Evolutionary conservation across 2,888 invertebrate species (phyloP), one percentile per base, ranked within the genome.

Genomic region (Aleiodes testaceus): DNA sequence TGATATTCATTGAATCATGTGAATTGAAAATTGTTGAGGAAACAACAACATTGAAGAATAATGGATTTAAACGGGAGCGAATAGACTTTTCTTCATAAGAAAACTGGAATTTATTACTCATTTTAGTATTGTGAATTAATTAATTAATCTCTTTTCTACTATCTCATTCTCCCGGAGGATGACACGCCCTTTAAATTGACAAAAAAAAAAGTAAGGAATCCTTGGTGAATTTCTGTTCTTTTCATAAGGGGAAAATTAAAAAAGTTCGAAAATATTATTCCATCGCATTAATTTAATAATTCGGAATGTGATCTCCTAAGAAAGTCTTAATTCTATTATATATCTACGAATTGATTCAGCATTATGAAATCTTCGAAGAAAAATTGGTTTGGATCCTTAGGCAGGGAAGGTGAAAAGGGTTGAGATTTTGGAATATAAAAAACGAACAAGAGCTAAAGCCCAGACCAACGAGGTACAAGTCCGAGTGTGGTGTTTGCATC

Each of bases 401-500:
- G 2, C 11, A 7, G 12, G 14, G 30, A 11, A 9, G 36, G 36
- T 36, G 36, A 16, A 30, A 55, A 55, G 55, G 59, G 16, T 11
- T 59, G 36, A 36, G 36, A 36, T 59, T 36, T 16, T 14, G 18
- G 18, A 9, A 36, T n/a, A 59, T 14, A 59, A 5, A 14, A 30
- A 52, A 9, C 20, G 20, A 26, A 52, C 45, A 49, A 68, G 53
- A 61, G 14, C 30, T 45, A 63, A 68, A 64, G 69, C 26, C 50
- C 53, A 69, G 70, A 73, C 67, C 69, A 64, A 69, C 61, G 61
- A 59, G 67, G 45, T 49, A 26, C 16, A 50, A 53, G 53, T 22
- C 44, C 52, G 53, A 50, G 70, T 49, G 63, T 65, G 50, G 30
- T 55, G 30, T 14, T 11, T 53, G 30, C 30, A 30, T 26, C 55